These are phyloP conservation scores for Trachelipus rathkii DNA, from an alignment of 1,140 invertebrate species.

Conservation along the genomic window DNA sequence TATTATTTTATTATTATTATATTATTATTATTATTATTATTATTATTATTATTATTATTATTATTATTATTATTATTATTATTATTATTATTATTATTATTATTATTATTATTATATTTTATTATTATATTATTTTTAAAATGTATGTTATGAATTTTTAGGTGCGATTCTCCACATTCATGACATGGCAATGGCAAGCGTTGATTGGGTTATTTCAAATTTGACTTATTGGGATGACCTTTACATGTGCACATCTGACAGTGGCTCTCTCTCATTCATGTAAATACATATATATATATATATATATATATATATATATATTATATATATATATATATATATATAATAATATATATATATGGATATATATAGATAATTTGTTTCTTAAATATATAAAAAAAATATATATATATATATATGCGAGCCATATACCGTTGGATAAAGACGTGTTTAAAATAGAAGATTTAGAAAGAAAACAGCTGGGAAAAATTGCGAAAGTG, in stretches of 20 bases:
- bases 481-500: no score
- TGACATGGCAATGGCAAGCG: slow-evolving; percentile 61
- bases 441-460: no score
- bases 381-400: no score
- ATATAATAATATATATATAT: no score
- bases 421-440: no score
- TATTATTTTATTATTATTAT: not conserved
- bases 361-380: no score
- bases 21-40: not conserved
- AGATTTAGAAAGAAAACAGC: no score
- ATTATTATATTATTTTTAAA: no score
- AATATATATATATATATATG: no score
- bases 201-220: slow-evolving; percentile 63
- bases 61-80: not conserved
- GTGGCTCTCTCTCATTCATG: slow-evolving; percentile 17
- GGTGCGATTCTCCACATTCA: slow-evolving; percentile 68
- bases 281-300: slow-evolving; percentile 18
- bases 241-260: slow-evolving; percentile 57
- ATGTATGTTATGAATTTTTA: slow-evolving; percentile 51
- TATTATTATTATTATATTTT: not conserved
- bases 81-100: not conserved
- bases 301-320: no score
- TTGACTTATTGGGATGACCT: slow-evolving; percentile 64
- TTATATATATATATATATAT: no score
- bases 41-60: not conserved